Evolutionary conservation across 2,888 invertebrate genomes (phyloP), one percentile per base, ranked within the genome.

Genomic region (Ecliptopera silaceata): DNA sequence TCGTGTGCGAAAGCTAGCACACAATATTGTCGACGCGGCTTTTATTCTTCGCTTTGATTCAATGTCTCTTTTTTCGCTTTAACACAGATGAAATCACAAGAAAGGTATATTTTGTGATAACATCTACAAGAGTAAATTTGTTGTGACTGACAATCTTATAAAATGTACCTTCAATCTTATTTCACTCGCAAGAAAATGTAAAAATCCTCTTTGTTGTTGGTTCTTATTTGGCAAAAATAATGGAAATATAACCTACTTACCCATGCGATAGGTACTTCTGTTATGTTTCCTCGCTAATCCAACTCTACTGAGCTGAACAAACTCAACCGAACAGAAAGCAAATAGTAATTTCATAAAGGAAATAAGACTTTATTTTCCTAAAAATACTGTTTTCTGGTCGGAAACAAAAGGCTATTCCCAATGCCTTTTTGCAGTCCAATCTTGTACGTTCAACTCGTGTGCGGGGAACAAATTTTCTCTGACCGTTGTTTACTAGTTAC

Each of bases 401-500:
- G 44, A 56, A 60, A 65, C 58, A 63, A 48, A 63, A 61, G 56
- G 45, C 52, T 50, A 59, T 60, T 57, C 56, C 58, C 54, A 54
- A 59, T 49, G 45, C 56, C 58, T 56, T 55, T 59, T 57, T 46
- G 52, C 57, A 61, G 53, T 51, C 50, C 56, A 59, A 59, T 59
- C 63, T 66, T 65, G 62, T 59, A 61, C 53, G 66, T 66, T 67
- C 69, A 56, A 60, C 36, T 51, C 68, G 69, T 69, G 74, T 73
- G 62, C 67, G 39, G 39, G 34, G 70, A 74, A 77, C 77, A 75
- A 75, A 75, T 75, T 77, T 71, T 69, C 72, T 69, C 63, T 64
- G 63, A 66, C 65, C 75, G 76, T 79, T 84, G 82, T 84, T 85
- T 83, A 79, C 81, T 79, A 79, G 82, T 85, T 84, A 82, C 76